Evolutionary conservation across 1,140 invertebrate species (phyloP).

Genomic region (Brachionus manjavacas): DNA sequence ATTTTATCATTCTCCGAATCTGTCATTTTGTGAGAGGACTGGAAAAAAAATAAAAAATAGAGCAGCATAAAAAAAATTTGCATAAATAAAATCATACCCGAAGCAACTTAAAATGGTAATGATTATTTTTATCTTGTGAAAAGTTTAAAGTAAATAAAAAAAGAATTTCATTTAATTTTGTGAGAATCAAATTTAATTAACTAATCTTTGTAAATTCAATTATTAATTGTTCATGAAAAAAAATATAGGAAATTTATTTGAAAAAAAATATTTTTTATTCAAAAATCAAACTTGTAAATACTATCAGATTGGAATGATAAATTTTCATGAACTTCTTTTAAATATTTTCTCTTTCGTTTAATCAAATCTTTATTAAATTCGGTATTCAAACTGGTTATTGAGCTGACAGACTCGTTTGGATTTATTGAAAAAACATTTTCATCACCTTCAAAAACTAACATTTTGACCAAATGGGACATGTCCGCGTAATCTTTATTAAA

Average conservation of each 20-base stretch:
- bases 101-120: no score
- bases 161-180: no score
- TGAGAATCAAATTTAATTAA: no score
- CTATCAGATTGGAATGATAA: not conserved
- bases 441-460: not conserved
- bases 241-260: not conserved
- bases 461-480: not conserved
- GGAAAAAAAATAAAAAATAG: no score
- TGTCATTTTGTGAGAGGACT: no score
- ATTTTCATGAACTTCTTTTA: not conserved
- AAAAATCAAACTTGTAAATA: not conserved
- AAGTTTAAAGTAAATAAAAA: no score
- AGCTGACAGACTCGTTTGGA: not conserved
- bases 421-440: not conserved
- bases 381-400: not conserved
- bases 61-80: no score
- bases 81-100: no score
- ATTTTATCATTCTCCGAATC: no score
- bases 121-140: no score
- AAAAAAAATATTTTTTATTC: not conserved
- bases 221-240: not conserved
- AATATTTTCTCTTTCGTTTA: not conserved
- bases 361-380: not conserved
- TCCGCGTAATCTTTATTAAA: conserved; percentile 21
- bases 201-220: no score